Percentiles rank a stretch among this genome's conserved stretches.
Conservation (phyloP, 1,140 invertebrate genomes). For the Vanessa atalanta region DNA sequence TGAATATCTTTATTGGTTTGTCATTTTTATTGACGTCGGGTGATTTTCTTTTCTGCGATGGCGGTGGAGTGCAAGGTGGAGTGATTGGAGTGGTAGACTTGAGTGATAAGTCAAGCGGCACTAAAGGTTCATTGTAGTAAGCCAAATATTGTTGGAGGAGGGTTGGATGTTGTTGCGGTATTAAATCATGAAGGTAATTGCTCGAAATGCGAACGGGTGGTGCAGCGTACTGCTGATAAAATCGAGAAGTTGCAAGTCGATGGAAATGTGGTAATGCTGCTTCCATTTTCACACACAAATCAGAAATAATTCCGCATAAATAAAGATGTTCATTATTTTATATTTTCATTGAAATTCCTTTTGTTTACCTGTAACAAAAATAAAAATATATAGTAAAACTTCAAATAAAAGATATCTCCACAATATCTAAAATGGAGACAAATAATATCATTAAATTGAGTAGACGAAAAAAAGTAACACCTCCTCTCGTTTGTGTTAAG, state of each 20-base stretch:
- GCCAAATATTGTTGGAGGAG: constrained; percentile 74
- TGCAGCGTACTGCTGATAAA: constrained; percentile 71
- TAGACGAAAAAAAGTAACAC: constrained; percentile 38
- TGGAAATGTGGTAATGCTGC: constrained; percentile 71
- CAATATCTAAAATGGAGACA: not conserved
- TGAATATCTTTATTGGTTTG: constrained; percentile 76
- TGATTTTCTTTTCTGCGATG: constrained; percentile 76
- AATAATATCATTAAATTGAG: constrained; percentile 9
- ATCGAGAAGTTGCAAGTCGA: constrained; percentile 62
- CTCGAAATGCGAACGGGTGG: constrained; percentile 63
- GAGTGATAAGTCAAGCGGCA: constrained; percentile 81
- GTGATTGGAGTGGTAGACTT: constrained; percentile 81
- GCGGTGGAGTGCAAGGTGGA: constrained; percentile 83
- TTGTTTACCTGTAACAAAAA: constrained; percentile 13
- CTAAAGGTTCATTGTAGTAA: constrained; percentile 78
- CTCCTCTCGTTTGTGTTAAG: constrained; percentile 23
- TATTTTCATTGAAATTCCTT: constrained; percentile 13
- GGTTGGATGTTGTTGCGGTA: constrained; percentile 70
- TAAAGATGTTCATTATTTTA: constrained; percentile 17
- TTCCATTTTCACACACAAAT: constrained; percentile 58
- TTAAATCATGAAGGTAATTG: constrained; percentile 69
- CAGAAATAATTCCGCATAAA: constrained; percentile 16
- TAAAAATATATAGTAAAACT: not conserved
- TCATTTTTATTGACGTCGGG: constrained; percentile 72
- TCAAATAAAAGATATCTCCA: not conserved